Base-by-base conservation (phyloP, 2,888 invertebrate species). In the Panzeria rudis region DNA sequence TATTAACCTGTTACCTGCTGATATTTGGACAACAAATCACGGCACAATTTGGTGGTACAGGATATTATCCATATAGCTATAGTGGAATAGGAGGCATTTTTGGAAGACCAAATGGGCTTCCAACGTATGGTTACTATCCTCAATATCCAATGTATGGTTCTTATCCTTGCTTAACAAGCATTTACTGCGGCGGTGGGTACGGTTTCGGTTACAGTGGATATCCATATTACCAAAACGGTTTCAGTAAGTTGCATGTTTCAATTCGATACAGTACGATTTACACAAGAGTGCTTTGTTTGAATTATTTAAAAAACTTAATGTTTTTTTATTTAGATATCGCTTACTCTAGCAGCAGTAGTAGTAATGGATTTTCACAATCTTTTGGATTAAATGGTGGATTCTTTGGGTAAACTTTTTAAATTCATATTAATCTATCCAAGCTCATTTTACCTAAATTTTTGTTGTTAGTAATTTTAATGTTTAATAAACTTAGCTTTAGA, bases 281-380 rank as follows among this genome's bases (percentile, higher is more conserved):
- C 5, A 13, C 38, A 20, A 15, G 17, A 13, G 3, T 44, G 56
- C 35, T 66, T 29, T 47, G n/a, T 44, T 44, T 23, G 17, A 25
- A 17, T 38, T 47, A 52, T 59, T 80, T 73, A n/a, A n/a, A 76
- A 81, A 76, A 81, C 77, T 20, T 59, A 84, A 85, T 86, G 75
- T 86, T 86, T 73, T 85, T 68, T 56, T 87, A 83, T 88, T 8
- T 87, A 88, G 88, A 79, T 80, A 84, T 84, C 6, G 87, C 87
- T 0, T 89, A 62, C 81, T 83, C 87, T 3, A 86, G 87, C 25
- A 86, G 86, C 52, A 88, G 87, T 8, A 66, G 44, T 47, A 88
- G 87, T 8, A 66, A 32, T 29, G 87, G 86, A 3, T 72, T 75
- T 52, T 87, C 87, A 32, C 79, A 84, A 38, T 87, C 86, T 9